These are phyloP conservation scores for Muscicapa comitata DNA, from an alignment of 2,797 vertebrate genomes.

Conservation along the genomic window DNA sequence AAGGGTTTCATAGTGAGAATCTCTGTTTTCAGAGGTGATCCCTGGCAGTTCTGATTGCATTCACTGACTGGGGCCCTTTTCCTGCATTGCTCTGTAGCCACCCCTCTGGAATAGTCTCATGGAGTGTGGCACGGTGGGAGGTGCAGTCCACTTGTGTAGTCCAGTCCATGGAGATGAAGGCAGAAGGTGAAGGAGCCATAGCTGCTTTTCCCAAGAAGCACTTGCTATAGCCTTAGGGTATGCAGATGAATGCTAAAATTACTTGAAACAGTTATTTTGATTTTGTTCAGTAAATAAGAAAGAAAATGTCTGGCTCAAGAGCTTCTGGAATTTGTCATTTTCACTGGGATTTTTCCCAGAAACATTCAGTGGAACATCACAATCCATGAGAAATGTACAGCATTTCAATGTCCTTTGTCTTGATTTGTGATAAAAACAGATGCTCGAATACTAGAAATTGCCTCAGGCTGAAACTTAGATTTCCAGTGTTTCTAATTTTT, in stretches of 20 bases:
- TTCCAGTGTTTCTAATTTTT: background rate
- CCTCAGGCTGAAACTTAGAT: background rate
- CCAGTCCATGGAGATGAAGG: background rate
- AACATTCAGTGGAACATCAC: background rate
- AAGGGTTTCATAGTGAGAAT: background rate
- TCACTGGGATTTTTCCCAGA: background rate
- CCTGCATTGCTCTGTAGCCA: fast-evolving
- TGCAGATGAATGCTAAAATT: background rate
- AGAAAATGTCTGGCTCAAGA: background rate
- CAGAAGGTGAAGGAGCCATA: background rate
- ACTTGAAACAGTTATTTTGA: background rate
- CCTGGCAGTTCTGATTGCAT: background rate
- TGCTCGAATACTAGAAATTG: background rate
- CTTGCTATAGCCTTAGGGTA: background rate
- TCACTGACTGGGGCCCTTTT: background rate
- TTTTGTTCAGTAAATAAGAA: background rate
- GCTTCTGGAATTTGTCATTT: background rate
- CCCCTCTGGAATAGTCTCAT: background rate
- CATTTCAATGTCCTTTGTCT: background rate
- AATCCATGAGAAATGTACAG: background rate
- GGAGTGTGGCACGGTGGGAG: background rate
- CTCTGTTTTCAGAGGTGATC: background rate
- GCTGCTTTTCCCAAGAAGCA: background rate
- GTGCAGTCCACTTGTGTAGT: background rate
- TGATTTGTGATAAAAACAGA: conserved; percentile 16